Conservation (phyloP, 2,797 vertebrate genomes). For the Hylomyscus alleni region DNA sequence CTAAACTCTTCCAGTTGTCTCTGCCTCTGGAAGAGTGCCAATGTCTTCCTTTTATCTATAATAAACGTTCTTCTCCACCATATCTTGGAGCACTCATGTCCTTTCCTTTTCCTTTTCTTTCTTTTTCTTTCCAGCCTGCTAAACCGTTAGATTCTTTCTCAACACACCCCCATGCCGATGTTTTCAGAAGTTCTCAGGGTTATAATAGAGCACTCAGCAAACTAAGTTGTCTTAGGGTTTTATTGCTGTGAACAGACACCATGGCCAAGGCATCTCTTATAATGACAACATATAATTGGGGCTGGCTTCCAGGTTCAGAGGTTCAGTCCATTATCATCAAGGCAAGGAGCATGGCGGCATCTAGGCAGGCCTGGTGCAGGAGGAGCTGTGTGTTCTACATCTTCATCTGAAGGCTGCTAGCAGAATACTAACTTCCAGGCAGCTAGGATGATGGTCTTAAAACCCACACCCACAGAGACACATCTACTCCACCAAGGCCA, state of each 20-base stretch:
- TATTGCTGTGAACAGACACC: not conserved
- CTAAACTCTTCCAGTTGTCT: not conserved
- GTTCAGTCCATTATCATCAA: not conserved
- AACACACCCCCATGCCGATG: not conserved
- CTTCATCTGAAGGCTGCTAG: not conserved
- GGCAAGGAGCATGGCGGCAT: not conserved
- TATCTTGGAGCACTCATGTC: not conserved
- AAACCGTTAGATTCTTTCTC: not conserved
- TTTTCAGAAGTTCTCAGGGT: constrained; percentile 24
- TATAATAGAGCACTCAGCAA: not conserved
- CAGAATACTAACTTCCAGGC: not conserved
- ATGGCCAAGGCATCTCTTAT: not conserved
- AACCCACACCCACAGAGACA: not conserved
- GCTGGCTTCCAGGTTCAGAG: not conserved
- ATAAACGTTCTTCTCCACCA: not conserved
- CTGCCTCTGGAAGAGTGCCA: not conserved
- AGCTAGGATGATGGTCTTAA: not conserved
- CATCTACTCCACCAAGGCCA: too few species aligned
- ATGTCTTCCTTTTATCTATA: not conserved
- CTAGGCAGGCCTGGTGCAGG: not conserved
- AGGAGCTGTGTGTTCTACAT: not conserved
- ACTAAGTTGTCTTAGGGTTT: not conserved
- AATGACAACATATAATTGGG: not conserved
- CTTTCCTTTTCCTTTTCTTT: not conserved
- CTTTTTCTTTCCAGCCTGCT: not conserved